phyloP scores from a whole-genome alignment of 1,140 invertebrate genomes.

The Diorhabda elongata region DNA sequence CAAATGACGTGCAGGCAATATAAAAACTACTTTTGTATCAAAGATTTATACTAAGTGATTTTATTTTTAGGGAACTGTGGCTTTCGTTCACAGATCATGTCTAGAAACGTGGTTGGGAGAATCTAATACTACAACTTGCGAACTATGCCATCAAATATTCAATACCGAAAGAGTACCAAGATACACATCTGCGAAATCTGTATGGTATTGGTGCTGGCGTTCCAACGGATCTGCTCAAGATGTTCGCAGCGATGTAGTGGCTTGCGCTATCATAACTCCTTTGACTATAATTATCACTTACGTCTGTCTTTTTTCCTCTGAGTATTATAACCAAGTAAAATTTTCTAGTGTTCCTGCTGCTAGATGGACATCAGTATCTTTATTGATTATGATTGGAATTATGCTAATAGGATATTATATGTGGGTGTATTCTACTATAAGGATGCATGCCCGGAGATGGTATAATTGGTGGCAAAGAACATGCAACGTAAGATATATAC shows the following conservation, averaged over 20 bases:
- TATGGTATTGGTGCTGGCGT: conserved; percentile 42
- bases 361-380: conserved; percentile 49
- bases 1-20: too few species aligned
- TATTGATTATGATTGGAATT: conserved; percentile 49
- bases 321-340: conserved; percentile 51
- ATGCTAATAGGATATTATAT: conserved; percentile 51
- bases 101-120: conserved; percentile 68
- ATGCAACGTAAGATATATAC: conserved; percentile 47
- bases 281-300: conserved; percentile 51
- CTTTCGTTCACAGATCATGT: conserved; percentile 63
- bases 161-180: conserved; percentile 45
- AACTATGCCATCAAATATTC: conserved; percentile 58
- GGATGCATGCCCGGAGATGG: conserved; percentile 52
- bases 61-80: conserved; percentile 57
- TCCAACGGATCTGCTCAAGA: conserved; percentile 31
- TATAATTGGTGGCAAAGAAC: conserved; percentile 55
- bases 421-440: conserved; percentile 50
- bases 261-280: conserved; percentile 49
- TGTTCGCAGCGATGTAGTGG: conserved; percentile 47
- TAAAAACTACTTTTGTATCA: too few species aligned
- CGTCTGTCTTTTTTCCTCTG: conserved; percentile 50
- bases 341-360: conserved; percentile 49
- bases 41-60: background rate
- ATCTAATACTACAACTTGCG: conserved; percentile 56
- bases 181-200: conserved; percentile 39